Base-by-base conservation (phyloP, 2,797 vertebrate genomes). In the Microtus agrestis region DNA sequence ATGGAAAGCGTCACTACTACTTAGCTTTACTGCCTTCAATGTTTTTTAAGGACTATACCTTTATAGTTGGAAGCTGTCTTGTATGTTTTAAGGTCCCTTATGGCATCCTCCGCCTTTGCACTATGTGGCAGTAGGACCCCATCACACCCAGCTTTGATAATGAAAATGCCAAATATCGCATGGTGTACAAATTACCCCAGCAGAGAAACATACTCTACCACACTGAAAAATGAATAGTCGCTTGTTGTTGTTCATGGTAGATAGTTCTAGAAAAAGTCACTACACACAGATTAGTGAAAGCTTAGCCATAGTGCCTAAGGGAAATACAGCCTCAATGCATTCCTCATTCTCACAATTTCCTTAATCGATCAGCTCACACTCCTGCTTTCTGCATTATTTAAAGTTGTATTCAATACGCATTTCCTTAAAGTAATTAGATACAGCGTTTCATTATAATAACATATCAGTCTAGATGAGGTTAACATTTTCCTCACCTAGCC, bases 361-460 rank as follows among this genome's bases (percentile, higher is more conserved):
- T 46, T 34, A 93, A 67, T n/a, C 8, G 21, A 89, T 80, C 29
- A 96, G 73, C 76, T 84, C 25, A 69, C 63, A 94, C 71, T 40
- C 56, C 67, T 63, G 13, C 67, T 92, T 94, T 81, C 79, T 88
- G 46, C 61, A 19, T 59, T 88, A 27, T 59, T 96, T 95, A 87
- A 96, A 95, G 40, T 27, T 48, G 46, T 71, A 69, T 86, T 46
- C 54, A 86, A 79, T 67, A 59, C 40, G 65, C 3, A 31, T 76
- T 37, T 77, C n/a, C 81, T 56, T 17, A 10, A 89, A 87, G 88
- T 61, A 90, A 78, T 91, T 65, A 63, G 48, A 37, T 84, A 2
- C 17, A 73, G n/a, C 19, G 10, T 71, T 71, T 71, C 67, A 21
- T 89, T 88, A 54, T 77, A 67, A 85, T 54, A 89, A 89, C 73